These are phyloP conservation scores for Oreortyx pictus DNA, from an alignment of 2,797 vertebrate genomes.

Conservation along the genomic window DNA sequence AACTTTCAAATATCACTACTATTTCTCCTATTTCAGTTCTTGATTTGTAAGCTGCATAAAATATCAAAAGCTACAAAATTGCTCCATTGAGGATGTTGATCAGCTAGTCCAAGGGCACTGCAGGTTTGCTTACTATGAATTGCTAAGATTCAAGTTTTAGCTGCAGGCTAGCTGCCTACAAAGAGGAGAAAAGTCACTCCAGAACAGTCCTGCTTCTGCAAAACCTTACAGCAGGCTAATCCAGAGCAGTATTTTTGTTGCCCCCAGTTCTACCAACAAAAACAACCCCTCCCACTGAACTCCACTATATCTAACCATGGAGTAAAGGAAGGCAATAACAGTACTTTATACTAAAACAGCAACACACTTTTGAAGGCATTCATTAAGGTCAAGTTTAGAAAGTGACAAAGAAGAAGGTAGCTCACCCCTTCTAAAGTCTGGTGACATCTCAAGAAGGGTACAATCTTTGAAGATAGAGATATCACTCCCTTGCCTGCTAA, in stretches of 20 bases:
- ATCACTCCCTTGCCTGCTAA: too few species aligned
- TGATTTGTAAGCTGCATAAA: not conserved
- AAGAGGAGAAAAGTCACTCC: not conserved
- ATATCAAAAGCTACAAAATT: not conserved
- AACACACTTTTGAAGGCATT: too few species aligned
- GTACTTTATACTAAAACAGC: too few species aligned
- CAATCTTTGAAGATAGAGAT: too few species aligned
- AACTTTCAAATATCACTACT: not conserved
- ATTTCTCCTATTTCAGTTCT: not conserved
- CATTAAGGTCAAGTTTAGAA: too few species aligned
- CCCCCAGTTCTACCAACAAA: not conserved
- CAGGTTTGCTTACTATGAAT: not conserved
- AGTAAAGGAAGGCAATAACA: too few species aligned
- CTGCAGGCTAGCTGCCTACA: not conserved
- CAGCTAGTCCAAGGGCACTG: not conserved
- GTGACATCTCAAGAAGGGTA: too few species aligned
- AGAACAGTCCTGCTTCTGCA: not conserved
- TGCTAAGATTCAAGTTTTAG: not conserved
- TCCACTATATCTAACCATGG: not conserved
- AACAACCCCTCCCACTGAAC: not conserved
- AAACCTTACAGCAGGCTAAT: not conserved
- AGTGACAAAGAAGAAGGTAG: too few species aligned
- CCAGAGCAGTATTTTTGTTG: not conserved
- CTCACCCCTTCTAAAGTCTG: too few species aligned
- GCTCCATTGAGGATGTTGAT: not conserved